Evolutionary conservation across 1,140 invertebrate genomes (phyloP).

Genomic region (Steinernema feltiae): DNA sequence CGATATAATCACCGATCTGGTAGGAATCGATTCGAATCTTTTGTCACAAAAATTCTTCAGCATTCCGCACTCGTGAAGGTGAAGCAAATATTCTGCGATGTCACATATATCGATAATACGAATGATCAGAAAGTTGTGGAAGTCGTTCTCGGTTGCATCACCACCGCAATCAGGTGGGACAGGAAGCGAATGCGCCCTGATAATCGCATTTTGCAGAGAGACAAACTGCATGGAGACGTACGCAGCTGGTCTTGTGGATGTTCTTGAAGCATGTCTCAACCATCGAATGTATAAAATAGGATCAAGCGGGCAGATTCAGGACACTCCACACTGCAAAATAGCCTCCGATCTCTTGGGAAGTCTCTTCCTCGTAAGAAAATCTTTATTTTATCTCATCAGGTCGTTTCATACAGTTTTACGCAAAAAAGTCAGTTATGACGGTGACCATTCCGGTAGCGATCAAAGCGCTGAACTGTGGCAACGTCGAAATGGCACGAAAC

Average conservation of each 20-base stretch:
- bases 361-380: slow-evolving; percentile 74
- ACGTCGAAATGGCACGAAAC: slow-evolving; percentile 77
- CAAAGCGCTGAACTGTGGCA: slow-evolving; percentile 80
- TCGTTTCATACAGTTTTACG: slow-evolving; percentile 70
- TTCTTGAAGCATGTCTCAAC: slow-evolving; percentile 78
- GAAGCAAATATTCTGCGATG: slow-evolving; percentile 45
- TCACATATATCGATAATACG: slow-evolving; percentile 56
- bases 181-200: background rate
- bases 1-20: slow-evolving; percentile 75
- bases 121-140: slow-evolving; percentile 49
- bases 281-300: slow-evolving; percentile 70
- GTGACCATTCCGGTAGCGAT: slow-evolving; percentile 79
- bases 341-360: slow-evolving; percentile 85
- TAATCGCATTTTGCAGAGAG: slow-evolving; percentile 65
- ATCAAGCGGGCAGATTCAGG: slow-evolving; percentile 65
- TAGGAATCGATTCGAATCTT: slow-evolving; percentile 46
- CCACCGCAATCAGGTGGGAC: slow-evolving; percentile 38
- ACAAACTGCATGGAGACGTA: slow-evolving; percentile 78
- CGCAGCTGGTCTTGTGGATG: slow-evolving; percentile 71
- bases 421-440: slow-evolving; percentile 79
- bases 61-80: slow-evolving; percentile 38
- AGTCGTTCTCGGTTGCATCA: slow-evolving; percentile 45
- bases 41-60: slow-evolving; percentile 32
- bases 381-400: background rate
- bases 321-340: slow-evolving; percentile 89